phyloP scores from a whole-genome alignment of 1,140 invertebrate genomes.

The Sitobion miscanthi region DNA sequence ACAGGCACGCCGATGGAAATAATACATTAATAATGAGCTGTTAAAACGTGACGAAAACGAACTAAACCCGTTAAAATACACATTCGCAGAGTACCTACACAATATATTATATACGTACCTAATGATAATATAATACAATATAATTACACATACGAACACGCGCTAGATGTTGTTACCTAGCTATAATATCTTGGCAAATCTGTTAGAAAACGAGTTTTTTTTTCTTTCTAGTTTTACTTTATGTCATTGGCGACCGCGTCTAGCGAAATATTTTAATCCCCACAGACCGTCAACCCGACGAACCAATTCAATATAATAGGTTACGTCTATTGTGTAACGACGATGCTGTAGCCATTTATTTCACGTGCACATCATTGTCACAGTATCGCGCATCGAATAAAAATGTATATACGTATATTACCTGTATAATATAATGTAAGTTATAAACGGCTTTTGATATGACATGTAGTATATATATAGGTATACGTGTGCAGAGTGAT shows the following conservation, averaged over 20 bases:
- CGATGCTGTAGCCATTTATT: not conserved
- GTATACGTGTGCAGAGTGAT: no score
- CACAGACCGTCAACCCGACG: not conserved
- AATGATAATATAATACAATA: not conserved
- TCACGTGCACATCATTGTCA: not conserved
- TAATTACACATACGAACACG: not conserved
- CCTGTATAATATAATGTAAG: no score
- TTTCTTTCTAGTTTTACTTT: not conserved
- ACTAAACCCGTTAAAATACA: slow-evolving; percentile 2
- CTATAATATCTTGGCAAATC: not conserved
- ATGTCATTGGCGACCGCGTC: not conserved
- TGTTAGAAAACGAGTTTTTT: slow-evolving; percentile 10
- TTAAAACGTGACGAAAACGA: slow-evolving; percentile 32
- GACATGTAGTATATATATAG: no score
- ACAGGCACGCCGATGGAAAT: not conserved
- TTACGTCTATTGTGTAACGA: not conserved
- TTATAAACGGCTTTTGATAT: no score
- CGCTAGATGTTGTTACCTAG: not conserved
- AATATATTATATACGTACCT: not conserved
- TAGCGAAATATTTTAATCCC: not conserved
- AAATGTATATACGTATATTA: not conserved
- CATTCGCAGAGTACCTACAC: not conserved
- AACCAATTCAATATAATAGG: not conserved
- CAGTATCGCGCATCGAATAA: not conserved
- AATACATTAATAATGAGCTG: not conserved